Conservation (phyloP, 2,797 vertebrate genomes). For the Bucorvus abyssinicus region DNA sequence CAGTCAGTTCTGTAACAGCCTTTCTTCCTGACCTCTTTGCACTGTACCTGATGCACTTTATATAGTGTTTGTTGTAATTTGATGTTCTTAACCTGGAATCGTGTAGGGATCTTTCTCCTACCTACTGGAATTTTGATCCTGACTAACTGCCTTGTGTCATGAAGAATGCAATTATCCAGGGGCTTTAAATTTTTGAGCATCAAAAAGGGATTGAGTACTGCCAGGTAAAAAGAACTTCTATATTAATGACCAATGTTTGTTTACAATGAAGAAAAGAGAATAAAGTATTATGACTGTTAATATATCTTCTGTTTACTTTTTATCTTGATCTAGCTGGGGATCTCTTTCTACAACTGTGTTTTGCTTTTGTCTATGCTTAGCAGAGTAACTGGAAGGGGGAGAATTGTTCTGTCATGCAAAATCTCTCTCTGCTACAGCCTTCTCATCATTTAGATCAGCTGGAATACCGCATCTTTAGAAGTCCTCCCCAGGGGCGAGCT, state of each 20-base stretch:
- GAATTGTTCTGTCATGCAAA: neutral
- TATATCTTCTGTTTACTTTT: neutral
- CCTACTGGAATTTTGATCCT: conserved; percentile 50
- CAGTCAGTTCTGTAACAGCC: neutral
- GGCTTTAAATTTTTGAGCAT: conserved; percentile 3
- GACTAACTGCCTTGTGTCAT: conserved; percentile 42
- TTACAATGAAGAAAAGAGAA: conserved; percentile 40
- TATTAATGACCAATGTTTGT: conserved; percentile 29
- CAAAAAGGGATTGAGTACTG: conserved; percentile 43
- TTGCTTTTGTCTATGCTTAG: neutral
- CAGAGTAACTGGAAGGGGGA: neutral
- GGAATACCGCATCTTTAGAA: neutral
- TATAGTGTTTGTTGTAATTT: conserved; percentile 37
- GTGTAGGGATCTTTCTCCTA: conserved; percentile 46
- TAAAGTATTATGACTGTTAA: conserved; percentile 51
- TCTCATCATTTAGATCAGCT: neutral
- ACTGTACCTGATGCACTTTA: conserved; percentile 80
- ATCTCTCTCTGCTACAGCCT: neutral
- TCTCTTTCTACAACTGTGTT: neutral
- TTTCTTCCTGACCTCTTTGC: conserved; percentile 70
- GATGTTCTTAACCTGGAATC: conserved; percentile 29
- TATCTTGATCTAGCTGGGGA: neutral
- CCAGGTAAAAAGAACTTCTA: conserved; percentile 9
- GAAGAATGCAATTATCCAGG: neutral
- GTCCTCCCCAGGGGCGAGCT: neutral